Percentiles rank a stretch among this genome's conserved stretches.
These are phyloP conservation scores for Thalassoma bifasciatum DNA, from an alignment of 2,113 vertebrate species.

Conservation along the genomic window DNA sequence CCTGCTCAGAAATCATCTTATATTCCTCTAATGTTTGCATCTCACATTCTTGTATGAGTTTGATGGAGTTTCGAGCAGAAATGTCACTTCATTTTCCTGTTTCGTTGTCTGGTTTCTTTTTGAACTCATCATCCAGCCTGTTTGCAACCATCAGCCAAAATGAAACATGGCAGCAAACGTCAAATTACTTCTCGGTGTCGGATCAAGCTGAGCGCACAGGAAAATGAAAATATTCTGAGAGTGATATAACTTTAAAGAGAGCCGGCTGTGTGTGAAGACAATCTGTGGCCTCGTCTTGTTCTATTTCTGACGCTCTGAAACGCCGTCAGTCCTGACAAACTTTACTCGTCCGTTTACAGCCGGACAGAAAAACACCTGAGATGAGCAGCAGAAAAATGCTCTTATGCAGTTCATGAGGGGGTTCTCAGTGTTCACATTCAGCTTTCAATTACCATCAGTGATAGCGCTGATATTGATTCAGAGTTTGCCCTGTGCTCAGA, in stretches of 20 bases:
- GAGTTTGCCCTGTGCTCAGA: constrained; percentile 77
- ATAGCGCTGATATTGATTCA: constrained; percentile 89
- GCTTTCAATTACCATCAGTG: constrained; percentile 89
- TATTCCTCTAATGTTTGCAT: neutral
- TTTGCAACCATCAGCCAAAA: constrained; percentile 29
- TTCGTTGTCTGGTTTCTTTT: constrained; percentile 17
- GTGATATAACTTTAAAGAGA: constrained; percentile 53
- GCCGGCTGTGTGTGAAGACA: constrained; percentile 44
- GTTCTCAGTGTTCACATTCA: constrained; percentile 77
- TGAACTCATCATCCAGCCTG: constrained; percentile 30
- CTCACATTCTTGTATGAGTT: neutral
- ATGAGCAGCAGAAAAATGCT: constrained; percentile 85
- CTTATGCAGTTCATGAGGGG: constrained; percentile 80
- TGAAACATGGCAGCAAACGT: constrained; percentile 46
- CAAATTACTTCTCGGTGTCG: constrained; percentile 47
- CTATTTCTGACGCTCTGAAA: constrained; percentile 56
- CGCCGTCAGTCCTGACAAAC: constrained; percentile 45
- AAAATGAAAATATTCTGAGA: constrained; percentile 35
- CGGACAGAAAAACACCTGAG: constrained; percentile 80
- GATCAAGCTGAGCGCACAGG: constrained; percentile 48
- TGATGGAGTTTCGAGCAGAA: neutral
- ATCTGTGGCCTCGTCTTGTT: constrained; percentile 57
- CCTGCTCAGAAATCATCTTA: constrained; percentile 11
- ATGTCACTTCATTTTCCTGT: constrained; percentile 15
- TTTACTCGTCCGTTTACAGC: constrained; percentile 28